Evolutionary conservation across 2,888 invertebrate genomes (phyloP).

Genomic region (Trissoscelio sp.): DNA sequence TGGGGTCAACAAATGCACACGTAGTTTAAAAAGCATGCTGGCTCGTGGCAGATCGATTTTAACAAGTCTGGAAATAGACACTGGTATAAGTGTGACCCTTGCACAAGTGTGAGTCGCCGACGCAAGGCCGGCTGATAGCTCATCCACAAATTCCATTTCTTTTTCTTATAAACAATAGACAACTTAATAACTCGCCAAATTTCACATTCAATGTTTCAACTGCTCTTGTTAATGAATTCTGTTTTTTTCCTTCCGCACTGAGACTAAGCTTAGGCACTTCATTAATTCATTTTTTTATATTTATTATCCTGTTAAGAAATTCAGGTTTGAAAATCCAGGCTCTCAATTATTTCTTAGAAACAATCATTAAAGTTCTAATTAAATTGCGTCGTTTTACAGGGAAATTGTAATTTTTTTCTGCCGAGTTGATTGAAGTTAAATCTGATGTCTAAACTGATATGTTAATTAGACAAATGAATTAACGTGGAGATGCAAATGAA

Average conservation of each 20-base stretch:
- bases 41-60: conserved; percentile 78
- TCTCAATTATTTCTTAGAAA: no score
- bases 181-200: neutral
- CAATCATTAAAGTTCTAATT: no score
- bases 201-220: neutral
- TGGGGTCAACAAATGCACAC: conserved; percentile 56
- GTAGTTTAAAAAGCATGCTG: conserved; percentile 66
- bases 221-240: no score
- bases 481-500: neutral
- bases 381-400: no score
- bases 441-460: neutral
- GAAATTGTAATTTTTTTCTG: no score
- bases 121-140: conserved; percentile 58
- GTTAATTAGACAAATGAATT: no score
- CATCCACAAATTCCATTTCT: conserved; percentile 52
- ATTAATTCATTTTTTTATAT: no score
- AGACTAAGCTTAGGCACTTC: no score
- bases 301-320: no score
- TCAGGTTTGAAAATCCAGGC: no score
- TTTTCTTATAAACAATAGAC: conserved; percentile 10
- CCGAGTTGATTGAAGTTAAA: neutral
- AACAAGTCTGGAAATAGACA: conserved; percentile 80
- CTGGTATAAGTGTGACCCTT: conserved; percentile 53
- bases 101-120: conserved; percentile 46
- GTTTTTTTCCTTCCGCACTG: no score